A percentile compares a stretch with the other conserved stretches of the same genome.
Evolutionary conservation across 2,888 invertebrate genomes (phyloP).

Genomic region (Empis livida): DNA sequence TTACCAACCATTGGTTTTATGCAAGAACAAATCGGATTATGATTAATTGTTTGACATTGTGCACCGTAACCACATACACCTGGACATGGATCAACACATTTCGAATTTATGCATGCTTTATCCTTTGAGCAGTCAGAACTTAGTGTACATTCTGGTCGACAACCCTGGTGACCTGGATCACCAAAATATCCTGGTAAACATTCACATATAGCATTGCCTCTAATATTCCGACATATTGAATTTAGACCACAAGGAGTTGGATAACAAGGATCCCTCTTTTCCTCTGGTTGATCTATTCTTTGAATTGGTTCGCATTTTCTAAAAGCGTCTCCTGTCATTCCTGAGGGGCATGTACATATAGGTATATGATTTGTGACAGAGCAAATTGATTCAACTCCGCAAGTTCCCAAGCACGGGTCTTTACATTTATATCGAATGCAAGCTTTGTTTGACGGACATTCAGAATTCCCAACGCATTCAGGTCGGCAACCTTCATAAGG

Average conservation of each 20-base stretch:
- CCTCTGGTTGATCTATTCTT: constrained; percentile 18
- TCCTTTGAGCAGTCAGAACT: constrained; percentile 66
- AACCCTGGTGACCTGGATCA: constrained; percentile 51
- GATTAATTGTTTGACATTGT: constrained; percentile 65
- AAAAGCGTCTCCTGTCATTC: constrained; percentile 52
- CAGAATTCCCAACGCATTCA: constrained; percentile 76
- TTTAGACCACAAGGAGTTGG: constrained; percentile 69
- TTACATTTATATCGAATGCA: constrained; percentile 72
- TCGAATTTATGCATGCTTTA: constrained; percentile 63
- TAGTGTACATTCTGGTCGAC: constrained; percentile 70
- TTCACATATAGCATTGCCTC: constrained; percentile 51
- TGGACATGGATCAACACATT: constrained; percentile 67
- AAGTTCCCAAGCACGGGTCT: constrained; percentile 71
- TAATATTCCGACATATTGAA: constrained; percentile 49
- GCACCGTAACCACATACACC: constrained; percentile 69
- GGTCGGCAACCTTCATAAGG: constrained; percentile 66
- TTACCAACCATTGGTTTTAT: constrained; percentile 59
- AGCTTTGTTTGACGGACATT: constrained; percentile 69
- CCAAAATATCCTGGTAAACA: constrained; percentile 65
- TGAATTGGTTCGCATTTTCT: constrained; percentile 37
- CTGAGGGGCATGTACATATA: constrained; percentile 48
- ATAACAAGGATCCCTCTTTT: constrained; percentile 42
- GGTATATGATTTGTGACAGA: constrained; percentile 57
- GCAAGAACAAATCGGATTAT: constrained; percentile 76
- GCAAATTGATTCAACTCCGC: constrained; percentile 71